Evolutionary conservation across 2,797 vertebrate genomes (phyloP), one percentile per base, ranked within the genome.

Genomic region (Sebastes kiyomatsui): DNA sequence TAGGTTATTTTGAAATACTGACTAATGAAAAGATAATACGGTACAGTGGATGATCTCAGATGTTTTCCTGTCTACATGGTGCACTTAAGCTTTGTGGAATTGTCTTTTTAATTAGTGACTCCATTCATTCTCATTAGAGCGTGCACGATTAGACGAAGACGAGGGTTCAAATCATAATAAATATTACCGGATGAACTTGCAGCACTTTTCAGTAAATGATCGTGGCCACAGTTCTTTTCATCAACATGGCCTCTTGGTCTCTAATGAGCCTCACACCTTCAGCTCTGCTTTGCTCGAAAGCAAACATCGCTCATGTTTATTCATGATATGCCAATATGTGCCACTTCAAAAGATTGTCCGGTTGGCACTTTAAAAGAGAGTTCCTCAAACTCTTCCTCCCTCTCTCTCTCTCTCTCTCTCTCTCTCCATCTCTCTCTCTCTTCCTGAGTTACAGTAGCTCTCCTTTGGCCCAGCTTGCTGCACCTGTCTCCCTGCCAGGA

Each of bases 311-410:
- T 92, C 84, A 94, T 93, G 90, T 90, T 90, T 93, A 93, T 94
- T 93, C 90, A 94, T 92, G 84, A 79, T 84, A 87, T 92, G 92
- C 92, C 92, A 91, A 89, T 92, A 87, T 65, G 71, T 90, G 84
- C 90, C 87, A 93, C 92, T 93, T 94, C 92, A 94, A 94, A 94
- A 89, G 90, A 87, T 25, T 75, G 92, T 91, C 93, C 90, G 81
- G 88, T 93, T 90, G 92, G 86, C 77, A 77, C 81, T 71, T 87
- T 92, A 75, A 64, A 64, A 78, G 64, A 78, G 81, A 82, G 76
- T 77, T 75, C 69, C 71, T 25, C 49, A 60, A 70, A 4, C 60
- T 60, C 32, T 25, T n/a, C 33, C 38, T 23, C 64, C 61, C 61
- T 69, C n/a, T 56, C 69, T 82, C 76, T 86, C 77, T 60, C 76